phyloP scores from a whole-genome alignment of 2,888 invertebrate genomes.

The Antheraea yamamai region DNA sequence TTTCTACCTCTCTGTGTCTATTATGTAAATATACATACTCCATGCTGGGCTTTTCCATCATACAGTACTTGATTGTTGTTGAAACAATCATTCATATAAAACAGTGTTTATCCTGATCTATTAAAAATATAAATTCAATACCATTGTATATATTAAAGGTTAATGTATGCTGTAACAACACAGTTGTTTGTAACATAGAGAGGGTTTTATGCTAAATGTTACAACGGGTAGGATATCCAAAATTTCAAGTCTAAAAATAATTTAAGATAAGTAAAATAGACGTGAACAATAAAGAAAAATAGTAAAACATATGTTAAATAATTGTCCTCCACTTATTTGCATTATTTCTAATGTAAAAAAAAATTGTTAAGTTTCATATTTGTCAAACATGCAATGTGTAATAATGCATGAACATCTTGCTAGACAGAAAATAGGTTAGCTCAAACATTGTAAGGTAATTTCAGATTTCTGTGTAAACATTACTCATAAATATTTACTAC shows the following conservation, averaged over 20 bases:
- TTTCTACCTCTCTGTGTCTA: background rate
- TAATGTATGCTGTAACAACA: background rate
- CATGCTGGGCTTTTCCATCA: background rate
- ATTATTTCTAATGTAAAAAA: too few relatives aligned
- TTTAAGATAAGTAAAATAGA: too few relatives aligned
- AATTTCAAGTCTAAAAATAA: too few relatives aligned
- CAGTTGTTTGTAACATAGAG: too few relatives aligned
- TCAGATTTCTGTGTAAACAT: constrained; percentile 27
- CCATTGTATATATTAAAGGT: background rate
- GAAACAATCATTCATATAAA: background rate
- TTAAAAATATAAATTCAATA: background rate
- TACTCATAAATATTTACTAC: constrained; percentile 41
- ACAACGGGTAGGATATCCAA: too few relatives aligned
- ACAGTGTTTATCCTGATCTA: background rate
- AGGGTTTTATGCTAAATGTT: too few relatives aligned
- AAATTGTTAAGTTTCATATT: background rate
- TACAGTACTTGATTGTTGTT: background rate
- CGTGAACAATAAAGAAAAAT: too few relatives aligned
- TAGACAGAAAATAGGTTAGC: constrained; percentile 7
- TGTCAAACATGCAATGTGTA: background rate
- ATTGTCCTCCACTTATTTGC: too few relatives aligned
- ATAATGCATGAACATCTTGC: background rate
- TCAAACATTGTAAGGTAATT: constrained; percentile 20
- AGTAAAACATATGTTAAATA: too few relatives aligned
- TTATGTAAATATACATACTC: background rate